Evolutionary conservation across 2,888 invertebrate genomes (phyloP), one percentile per base, ranked within the genome.

Genomic region (Axea sp.): DNA sequence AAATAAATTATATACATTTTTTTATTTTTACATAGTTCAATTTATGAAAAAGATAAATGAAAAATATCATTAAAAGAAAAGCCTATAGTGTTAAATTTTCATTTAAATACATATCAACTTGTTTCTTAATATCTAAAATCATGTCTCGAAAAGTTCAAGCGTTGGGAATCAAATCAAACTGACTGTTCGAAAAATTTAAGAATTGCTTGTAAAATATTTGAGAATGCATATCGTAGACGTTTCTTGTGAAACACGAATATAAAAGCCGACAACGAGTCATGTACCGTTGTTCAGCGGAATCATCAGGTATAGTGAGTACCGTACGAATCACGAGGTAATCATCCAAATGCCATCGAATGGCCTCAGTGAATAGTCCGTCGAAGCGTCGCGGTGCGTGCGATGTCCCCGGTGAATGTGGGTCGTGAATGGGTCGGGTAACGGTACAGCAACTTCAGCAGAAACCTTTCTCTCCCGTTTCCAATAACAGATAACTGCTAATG

Each of bases 371-470:
- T 47, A 17, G 43, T 19, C 64, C 24, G 43, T 12, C 45, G 55
- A 55, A 65, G 59, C 47, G 49, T 49, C 65, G 47, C 55, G 41
- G 28, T 62, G 71, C 67, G 69, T 73, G 22, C 73, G 57, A 69
- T 71, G 69, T 73, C 57, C 64, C 49, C 65, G 71, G 57, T 55
- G 39, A 75, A 82, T 82, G 81, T 82, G 82, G 82, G 82, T 81
- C 83, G 78, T 79, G 81, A 79, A 83, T 43, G 84, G 86, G 86
- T 86, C 86, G 82, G 76, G 75, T 86, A 87, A 86, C 86, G 84
- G 86, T 85, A 83, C 57, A 43, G 43, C 74, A 41, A 64, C 76
- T 73, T 71, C 31, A 19, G 17, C 31, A 19, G 31, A 8, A 11
- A 19, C 47, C 76, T 73, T 76, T 76, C 76, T 73, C 76, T 71